Evolutionary conservation across 2,113 vertebrate species (phyloP), one percentile per base, ranked within the genome.

Genomic region (Antigone vipio): DNA sequence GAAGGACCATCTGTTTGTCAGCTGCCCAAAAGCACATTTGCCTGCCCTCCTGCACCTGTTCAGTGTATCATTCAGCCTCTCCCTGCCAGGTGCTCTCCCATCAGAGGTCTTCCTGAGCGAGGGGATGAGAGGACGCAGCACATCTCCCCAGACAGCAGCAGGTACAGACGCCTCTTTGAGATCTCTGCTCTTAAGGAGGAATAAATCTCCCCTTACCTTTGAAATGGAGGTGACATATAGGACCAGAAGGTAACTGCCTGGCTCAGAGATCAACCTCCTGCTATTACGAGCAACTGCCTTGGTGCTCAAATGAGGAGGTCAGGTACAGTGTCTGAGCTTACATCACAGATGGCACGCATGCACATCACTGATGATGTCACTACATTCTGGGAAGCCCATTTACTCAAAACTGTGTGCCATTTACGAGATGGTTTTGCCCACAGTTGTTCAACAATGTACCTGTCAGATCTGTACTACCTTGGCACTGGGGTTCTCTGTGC

Each of bases 191-290:
- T 74, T 77, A 50, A 58, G 32, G 13, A 83, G n/a, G n/a, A 59
- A 50, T 55, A 80, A 74, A 74, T 83, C 32, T 22, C 45, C 81
- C 12, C 42, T 77, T 45, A 19, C 15, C 23, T 85, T 83, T 78
- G 62, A 56, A 82, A 18, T 4, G 21, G 75, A 86, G n/a, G 45
- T 0, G 1, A 35, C 0, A 1, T 40, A 2, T 2, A 52, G 45
- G 40, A 90, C 27, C 49, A 68, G 63, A 76, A 80, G 17, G 40
- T 27, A 69, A 69, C 34, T 15, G 72, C 49, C 40, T 44, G 53
- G 26, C 35, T 52, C 53, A 12, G 64, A 58, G 34, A 62, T 72
- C 42, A 14, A 10, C 53, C 34, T 71, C 2, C 0, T 1, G 3
- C 52, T 72, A 20, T 10, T 40, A 19, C 53, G 62, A 32, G n/a